Percentiles rank a stretch among this genome's conserved stretches.
Conservation (phyloP, 2,888 invertebrate genomes). For the Zygaena filipendulae region DNA sequence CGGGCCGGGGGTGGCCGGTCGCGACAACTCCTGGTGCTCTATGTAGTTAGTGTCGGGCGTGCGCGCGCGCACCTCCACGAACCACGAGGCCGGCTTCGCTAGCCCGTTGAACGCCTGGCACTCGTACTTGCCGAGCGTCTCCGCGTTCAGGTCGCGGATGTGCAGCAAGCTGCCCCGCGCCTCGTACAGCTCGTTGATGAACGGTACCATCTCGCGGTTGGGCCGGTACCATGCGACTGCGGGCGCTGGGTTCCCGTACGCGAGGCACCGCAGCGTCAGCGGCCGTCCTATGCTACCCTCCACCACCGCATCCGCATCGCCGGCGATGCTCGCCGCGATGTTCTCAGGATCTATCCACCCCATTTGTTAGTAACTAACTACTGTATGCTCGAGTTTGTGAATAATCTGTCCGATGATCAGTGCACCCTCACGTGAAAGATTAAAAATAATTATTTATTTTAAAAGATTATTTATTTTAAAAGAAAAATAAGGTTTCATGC, state of each 20-base stretch:
- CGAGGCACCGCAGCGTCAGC: conserved; percentile 79
- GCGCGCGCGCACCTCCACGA: conserved; percentile 77
- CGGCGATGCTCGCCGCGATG: conserved; percentile 72
- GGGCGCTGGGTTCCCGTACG: conserved; percentile 84
- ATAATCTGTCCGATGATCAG: conserved; percentile 17
- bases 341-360: conserved; percentile 68
- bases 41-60: too few species aligned
- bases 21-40: background rate
- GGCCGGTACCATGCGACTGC: conserved; percentile 86
- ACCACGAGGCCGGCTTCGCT: conserved; percentile 81
- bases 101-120: conserved; percentile 91
- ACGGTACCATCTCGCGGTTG: conserved; percentile 76
- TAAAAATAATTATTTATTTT: too few species aligned
- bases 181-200: conserved; percentile 74
- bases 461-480: too few species aligned
- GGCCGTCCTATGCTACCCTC: conserved; percentile 78
- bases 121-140: conserved; percentile 85
- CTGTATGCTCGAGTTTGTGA: conserved; percentile 23
- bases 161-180: conserved; percentile 80
- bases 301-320: conserved; percentile 71
- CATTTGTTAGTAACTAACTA: conserved; percentile 30
- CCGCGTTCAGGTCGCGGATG: conserved; percentile 75
- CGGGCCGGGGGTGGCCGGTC: too few species aligned
- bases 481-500: too few species aligned
- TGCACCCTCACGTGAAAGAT: conserved; percentile 4